Conservation (phyloP, 2,797 vertebrate genomes). For the Chelonia mydas region DNA sequence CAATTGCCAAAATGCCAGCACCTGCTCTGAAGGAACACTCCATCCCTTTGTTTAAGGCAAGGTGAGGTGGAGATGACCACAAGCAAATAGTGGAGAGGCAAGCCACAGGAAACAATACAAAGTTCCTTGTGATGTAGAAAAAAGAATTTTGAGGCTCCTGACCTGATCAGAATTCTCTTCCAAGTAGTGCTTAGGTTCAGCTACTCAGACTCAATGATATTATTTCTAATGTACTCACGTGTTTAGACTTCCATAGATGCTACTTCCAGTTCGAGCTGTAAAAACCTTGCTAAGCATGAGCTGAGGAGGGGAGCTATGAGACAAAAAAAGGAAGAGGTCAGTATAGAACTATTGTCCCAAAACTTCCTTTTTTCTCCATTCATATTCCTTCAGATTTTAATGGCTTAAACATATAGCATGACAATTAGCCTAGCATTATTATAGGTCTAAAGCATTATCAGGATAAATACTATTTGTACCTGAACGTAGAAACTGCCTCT, state of each 20-base stretch:
- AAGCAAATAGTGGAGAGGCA: background rate
- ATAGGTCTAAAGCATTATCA: background rate
- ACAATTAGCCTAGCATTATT: background rate
- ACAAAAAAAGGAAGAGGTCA: conserved; percentile 21
- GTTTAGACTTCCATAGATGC: conserved; percentile 96
- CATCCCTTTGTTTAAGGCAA: background rate
- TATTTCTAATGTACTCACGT: conserved; percentile 86
- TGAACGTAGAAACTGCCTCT: background rate
- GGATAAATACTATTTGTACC: background rate
- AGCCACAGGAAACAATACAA: background rate
- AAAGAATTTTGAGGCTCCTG: background rate
- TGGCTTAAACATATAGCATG: background rate
- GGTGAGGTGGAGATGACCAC: background rate
- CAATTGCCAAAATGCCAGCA: background rate
- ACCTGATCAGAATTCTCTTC: background rate
- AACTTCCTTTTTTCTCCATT: background rate
- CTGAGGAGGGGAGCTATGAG: conserved; percentile 93
- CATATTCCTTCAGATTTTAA: background rate
- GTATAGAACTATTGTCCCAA: background rate
- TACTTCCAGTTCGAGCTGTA: conserved; percentile 95
- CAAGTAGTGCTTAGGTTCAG: background rate
- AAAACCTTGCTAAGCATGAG: conserved; percentile 99
- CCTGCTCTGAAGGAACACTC: background rate
- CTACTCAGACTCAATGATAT: background rate
- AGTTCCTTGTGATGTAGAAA: background rate